Percentiles rank a stretch among this genome's conserved stretches.
phyloP scores from a whole-genome alignment of 1,140 invertebrate genomes.

The Lucilia sericata region DNA sequence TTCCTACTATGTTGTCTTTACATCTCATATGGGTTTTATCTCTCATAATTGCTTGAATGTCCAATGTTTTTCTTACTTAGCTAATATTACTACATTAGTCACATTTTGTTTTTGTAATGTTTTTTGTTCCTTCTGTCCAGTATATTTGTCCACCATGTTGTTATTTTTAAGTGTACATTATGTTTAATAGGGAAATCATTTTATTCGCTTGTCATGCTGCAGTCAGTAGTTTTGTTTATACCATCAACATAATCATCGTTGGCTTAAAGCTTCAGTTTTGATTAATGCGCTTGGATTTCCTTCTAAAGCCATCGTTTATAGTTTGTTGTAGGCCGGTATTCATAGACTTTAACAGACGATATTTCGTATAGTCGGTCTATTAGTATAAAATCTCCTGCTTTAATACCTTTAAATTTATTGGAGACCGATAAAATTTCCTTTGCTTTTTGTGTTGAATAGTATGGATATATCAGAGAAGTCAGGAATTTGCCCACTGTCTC shows the following conservation, averaged over 20 bases:
- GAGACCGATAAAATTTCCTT: too few relatives aligned
- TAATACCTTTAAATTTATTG: too few relatives aligned
- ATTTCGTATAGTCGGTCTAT: too few relatives aligned
- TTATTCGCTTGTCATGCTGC: background rate
- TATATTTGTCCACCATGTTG: background rate
- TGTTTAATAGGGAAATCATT: background rate
- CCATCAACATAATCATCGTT: background rate
- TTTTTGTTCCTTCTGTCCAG: background rate
- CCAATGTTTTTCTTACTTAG: too few relatives aligned
- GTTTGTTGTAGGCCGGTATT: background rate
- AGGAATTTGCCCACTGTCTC: too few relatives aligned
- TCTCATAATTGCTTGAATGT: background rate
- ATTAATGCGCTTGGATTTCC: background rate
- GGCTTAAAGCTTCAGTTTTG: constrained; percentile 19
- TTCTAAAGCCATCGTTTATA: background rate
- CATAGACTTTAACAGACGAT: background rate
- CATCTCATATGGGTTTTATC: background rate
- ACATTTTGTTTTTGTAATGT: background rate
- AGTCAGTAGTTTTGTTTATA: constrained; percentile 9
- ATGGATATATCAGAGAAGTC: too few relatives aligned
- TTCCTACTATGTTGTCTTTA: background rate
- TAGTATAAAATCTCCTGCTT: too few relatives aligned
- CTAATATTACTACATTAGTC: background rate
- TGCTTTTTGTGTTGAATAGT: too few relatives aligned
- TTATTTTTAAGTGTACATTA: background rate